phyloP scores from a whole-genome alignment of 2,888 invertebrate genomes.

The Darwinula stevensoni region DNA sequence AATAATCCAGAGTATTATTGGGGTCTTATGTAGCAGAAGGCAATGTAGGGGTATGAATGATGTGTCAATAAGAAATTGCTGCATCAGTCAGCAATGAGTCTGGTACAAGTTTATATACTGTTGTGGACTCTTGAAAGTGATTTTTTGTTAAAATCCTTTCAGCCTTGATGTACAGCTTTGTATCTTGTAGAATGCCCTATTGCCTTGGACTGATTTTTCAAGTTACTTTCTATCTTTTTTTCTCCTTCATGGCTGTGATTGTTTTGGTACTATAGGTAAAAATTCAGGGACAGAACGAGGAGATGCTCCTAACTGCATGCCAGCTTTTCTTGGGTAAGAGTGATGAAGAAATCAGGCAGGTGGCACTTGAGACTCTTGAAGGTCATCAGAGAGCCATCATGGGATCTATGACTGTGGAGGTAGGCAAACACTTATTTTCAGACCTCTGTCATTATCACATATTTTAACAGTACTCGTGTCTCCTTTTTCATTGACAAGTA shows the following conservation, averaged over 20 bases:
- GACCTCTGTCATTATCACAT: no score
- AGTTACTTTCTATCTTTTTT: slow-evolving; percentile 9
- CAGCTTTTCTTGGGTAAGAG: slow-evolving; percentile 74
- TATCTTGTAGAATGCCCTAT: no score
- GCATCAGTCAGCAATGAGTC: background rate
- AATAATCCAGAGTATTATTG: no score
- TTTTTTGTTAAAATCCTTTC: slow-evolving; percentile 3
- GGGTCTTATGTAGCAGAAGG: no score
- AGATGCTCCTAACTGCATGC: slow-evolving; percentile 66
- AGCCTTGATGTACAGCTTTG: no score
- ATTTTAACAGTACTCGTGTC: no score
- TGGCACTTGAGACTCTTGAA: slow-evolving; percentile 67
- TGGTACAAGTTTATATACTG: background rate
- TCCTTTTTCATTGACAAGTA: no score
- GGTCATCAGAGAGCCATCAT: slow-evolving; percentile 84
- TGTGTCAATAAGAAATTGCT: background rate
- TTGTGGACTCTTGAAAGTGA: background rate
- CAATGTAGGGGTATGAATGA: no score
- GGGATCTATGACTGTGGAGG: slow-evolving; percentile 86
- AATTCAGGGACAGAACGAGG: slow-evolving; percentile 62
- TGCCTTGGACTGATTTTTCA: background rate
- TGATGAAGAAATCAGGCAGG: slow-evolving; percentile 61
- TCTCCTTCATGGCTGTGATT: background rate
- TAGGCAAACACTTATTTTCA: slow-evolving; percentile 10
- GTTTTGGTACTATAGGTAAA: slow-evolving; percentile 28